Evolutionary conservation across 2,888 invertebrate genomes (phyloP).

Genomic region (Parascotia fuliginaria): DNA sequence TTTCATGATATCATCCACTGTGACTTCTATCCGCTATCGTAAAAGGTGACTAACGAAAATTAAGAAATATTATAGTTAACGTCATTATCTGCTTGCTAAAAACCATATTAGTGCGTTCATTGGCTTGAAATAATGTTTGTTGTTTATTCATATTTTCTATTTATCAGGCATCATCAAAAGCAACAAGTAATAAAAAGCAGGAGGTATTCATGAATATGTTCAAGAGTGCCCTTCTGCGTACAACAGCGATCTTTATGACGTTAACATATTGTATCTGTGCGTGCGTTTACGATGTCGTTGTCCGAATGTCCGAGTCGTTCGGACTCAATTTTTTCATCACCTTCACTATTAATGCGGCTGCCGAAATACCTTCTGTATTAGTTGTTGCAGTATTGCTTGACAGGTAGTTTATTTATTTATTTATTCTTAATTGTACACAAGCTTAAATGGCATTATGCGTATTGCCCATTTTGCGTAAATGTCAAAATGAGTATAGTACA

Average conservation of each 20-base stretch:
- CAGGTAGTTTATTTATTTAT: neutral
- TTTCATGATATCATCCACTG: no score
- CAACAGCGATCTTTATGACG: constrained; percentile 22
- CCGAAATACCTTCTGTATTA: constrained; percentile 57
- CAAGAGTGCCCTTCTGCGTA: neutral
- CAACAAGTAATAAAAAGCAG: neutral
- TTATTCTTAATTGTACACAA: no score
- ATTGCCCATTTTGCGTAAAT: no score
- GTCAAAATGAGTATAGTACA: no score
- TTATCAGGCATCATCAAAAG: constrained; percentile 1
- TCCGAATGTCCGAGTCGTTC: constrained; percentile 63
- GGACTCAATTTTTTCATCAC: constrained; percentile 66
- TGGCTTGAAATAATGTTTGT: no score
- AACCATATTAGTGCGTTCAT: no score
- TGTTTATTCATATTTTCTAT: no score
- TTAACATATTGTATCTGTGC: constrained; percentile 42
- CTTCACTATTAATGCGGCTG: constrained; percentile 58
- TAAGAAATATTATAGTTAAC: no score
- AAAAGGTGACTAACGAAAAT: no score
- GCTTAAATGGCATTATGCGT: no score
- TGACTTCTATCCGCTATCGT: no score
- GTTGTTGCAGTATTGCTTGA: constrained; percentile 11
- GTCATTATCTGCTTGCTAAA: no score
- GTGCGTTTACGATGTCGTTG: constrained; percentile 57
- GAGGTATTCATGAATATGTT: neutral